Base-by-base conservation (phyloP, 2,888 invertebrate species). In the Lasioglossum marginatum region DNA sequence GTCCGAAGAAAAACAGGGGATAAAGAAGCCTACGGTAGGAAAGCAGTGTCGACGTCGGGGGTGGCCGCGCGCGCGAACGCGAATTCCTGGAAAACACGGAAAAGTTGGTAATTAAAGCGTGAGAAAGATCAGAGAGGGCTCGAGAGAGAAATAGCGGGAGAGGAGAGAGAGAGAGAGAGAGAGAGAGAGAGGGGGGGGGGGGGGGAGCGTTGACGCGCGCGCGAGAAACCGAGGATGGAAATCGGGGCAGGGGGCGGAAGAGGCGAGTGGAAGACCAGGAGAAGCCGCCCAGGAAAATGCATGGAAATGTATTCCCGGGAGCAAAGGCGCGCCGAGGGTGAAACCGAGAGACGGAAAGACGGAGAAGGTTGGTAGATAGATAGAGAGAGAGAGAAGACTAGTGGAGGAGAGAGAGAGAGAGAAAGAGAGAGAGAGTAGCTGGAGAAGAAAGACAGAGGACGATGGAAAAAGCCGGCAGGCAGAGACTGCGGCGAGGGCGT, bases 261-360 rank as follows among this genome's bases (percentile, higher is more conserved):
- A 40, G 78, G 80, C 79, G 77, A 82, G 71, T 79, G 88, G 76
- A 86, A 85, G 84, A 78, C 84, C 84, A 82, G 78, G 90, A 90
- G 92, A 91, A 91, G 86, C 91, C 89, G 89, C 81, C 89, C 91
- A 91, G 92, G 93, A 92, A 94, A 95, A 95, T 94, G 93, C 94
- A 95, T 95, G 95, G 94, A 95, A 95, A 95, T 95, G 92, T 95
- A 95, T 95, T 95, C 94, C 91, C 92, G 89, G 90, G 90, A 89
- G 86, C 85, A 88, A 88, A 87, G 82, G 79, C 82, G 88, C 72
- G 82, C 83, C 79, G 86, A 84, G 85, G 90, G 82, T 86, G 84
- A 88, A 89, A 86, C 82, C 85, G 82, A 84, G 82, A 82, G 88
- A 79, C 48, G 72, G 80, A 45, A 81, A 75, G 52, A 34, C 57